Evolutionary conservation across 2,113 vertebrate species (phyloP).

Genomic region (Lampris megalopsis): DNA sequence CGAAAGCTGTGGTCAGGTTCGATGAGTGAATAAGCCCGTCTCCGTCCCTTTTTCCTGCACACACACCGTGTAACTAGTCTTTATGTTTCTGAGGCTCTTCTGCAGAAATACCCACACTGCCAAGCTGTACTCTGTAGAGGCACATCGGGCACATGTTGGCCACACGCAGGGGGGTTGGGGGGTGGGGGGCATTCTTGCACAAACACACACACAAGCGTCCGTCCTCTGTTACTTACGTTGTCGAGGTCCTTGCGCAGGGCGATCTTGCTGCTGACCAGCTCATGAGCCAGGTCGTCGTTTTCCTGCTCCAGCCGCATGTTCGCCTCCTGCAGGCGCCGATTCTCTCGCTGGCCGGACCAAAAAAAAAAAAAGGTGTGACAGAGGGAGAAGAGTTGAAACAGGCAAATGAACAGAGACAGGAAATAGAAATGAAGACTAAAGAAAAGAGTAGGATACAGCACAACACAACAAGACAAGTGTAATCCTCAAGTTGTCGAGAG

Average conservation of each 20-base stretch:
- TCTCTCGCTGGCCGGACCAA: slow-evolving; percentile 86
- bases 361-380: not conserved
- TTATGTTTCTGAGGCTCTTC: not conserved
- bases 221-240: slow-evolving; percentile 86
- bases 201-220: not conserved
- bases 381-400: not conserved
- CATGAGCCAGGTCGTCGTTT: slow-evolving; percentile 97
- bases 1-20: no score
- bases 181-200: not conserved
- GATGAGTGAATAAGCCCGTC: no score
- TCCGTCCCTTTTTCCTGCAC: no score
- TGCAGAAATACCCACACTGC: no score
- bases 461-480: slow-evolving; percentile 1
- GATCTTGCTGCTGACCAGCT: slow-evolving; percentile 99
- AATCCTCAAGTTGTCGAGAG: not conserved
- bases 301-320: slow-evolving; percentile 99
- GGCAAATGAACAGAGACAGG: not conserved
- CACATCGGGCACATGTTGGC: no score
- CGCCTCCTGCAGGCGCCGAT: slow-evolving; percentile 94
- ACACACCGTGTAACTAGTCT: not conserved
- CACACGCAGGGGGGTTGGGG: not conserved
- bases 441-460: not conserved
- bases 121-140: no score
- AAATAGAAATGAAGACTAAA: not conserved
- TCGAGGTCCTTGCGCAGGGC: slow-evolving; percentile 96